Conservation (phyloP, 2,888 invertebrate genomes). For the Ypsolopha sequella region DNA sequence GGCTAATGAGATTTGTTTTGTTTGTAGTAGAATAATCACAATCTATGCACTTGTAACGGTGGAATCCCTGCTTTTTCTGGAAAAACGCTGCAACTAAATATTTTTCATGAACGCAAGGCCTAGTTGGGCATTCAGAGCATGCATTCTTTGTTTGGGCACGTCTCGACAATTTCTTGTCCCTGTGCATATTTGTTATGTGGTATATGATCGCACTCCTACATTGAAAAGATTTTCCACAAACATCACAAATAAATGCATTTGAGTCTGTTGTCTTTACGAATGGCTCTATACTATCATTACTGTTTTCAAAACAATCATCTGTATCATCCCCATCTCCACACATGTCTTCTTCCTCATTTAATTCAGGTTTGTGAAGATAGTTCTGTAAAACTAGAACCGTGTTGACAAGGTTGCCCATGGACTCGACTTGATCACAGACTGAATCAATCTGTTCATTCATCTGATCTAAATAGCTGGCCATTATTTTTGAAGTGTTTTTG, state of each 20-base stretch:
- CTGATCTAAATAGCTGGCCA: conserved; percentile 12
- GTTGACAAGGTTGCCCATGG: background rate
- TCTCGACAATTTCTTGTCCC: no score
- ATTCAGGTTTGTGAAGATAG: no score
- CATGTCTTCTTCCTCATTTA: no score
- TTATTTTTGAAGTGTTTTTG: conserved; percentile 24
- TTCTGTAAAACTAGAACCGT: no score
- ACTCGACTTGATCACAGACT: background rate
- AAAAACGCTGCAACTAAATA: background rate
- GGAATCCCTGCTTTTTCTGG: background rate
- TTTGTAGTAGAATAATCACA: conserved; percentile 29
- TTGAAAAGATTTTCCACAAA: no score
- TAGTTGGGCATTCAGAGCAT: background rate
- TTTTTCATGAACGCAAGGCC: background rate
- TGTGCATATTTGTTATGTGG: no score
- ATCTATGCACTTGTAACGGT: conserved; percentile 24
- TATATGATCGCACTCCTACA: no score
- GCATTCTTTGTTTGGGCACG: background rate
- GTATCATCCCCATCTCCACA: no score
- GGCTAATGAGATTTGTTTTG: conserved; percentile 32
- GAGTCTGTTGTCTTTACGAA: background rate
- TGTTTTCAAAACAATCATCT: no score
- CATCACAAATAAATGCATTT: no score
- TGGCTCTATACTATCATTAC: no score
- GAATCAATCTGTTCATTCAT: background rate